Conservation (phyloP, 2,888 invertebrate species). For the Mesorhabditis belari region DNA sequence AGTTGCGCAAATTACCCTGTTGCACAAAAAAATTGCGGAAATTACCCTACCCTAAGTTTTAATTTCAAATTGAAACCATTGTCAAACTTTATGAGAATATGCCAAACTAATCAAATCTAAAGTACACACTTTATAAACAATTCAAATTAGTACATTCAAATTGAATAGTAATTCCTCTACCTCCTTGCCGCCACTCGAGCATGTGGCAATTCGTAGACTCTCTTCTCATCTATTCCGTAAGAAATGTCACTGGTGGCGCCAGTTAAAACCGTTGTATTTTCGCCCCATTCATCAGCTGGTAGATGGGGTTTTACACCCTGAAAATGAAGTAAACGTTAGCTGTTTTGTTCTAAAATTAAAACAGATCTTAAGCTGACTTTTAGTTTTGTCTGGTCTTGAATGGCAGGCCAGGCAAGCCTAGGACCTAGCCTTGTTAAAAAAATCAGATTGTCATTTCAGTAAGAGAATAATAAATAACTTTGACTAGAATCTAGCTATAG, state of each 20-base stretch:
- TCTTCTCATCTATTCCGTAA: conserved; percentile 32
- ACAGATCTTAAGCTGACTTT: not conserved
- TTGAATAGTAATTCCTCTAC: too few relatives aligned
- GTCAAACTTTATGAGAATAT: not conserved
- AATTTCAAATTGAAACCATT: not conserved
- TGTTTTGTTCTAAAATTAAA: not conserved
- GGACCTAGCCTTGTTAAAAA: too few relatives aligned
- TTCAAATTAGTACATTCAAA: too few relatives aligned
- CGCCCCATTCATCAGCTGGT: conserved; percentile 41
- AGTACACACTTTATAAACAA: too few relatives aligned
- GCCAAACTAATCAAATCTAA: not conserved
- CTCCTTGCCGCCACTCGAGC: conserved; percentile 28
- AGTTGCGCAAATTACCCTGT: too few relatives aligned
- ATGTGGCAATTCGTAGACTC: conserved; percentile 21
- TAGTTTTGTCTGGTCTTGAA: not conserved
- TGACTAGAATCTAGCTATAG: too few relatives aligned
- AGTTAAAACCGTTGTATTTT: conserved; percentile 49
- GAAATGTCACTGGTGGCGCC: conserved; percentile 46
- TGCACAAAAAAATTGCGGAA: too few relatives aligned
- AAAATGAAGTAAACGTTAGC: too few relatives aligned
- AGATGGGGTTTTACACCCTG: conserved; percentile 22
- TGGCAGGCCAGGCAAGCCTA: too few relatives aligned
- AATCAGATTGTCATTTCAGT: too few relatives aligned
- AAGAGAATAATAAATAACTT: too few relatives aligned
- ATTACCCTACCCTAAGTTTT: not conserved